phyloP scores from a whole-genome alignment of 2,113 vertebrate species.

The Copsychus sechellarum region DNA sequence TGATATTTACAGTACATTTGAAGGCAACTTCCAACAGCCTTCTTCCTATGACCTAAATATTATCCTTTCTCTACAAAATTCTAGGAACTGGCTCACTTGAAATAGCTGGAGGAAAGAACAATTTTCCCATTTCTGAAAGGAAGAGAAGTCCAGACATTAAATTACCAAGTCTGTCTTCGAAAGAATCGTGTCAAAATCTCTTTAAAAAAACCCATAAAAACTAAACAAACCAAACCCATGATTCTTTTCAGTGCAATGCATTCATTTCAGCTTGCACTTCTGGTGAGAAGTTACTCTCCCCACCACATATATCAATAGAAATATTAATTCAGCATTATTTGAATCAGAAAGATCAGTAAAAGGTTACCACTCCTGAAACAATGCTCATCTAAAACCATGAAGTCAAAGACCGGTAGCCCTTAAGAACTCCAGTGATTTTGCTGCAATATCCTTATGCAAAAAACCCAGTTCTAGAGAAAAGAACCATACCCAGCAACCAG shows the following conservation, averaged over 20 bases:
- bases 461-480: background rate
- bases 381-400: background rate
- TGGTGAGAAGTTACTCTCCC: background rate
- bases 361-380: background rate
- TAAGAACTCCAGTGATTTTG: background rate
- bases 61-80: slow-evolving; percentile 63
- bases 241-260: background rate
- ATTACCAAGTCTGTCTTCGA: background rate
- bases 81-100: slow-evolving; percentile 53
- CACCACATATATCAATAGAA: background rate
- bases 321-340: background rate
- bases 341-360: background rate
- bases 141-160: slow-evolving; percentile 19
- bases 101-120: slow-evolving; percentile 62
- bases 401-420: background rate
- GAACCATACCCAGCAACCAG: background rate
- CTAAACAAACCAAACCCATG: background rate
- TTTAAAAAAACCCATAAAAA: background rate
- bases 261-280: background rate
- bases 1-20: slow-evolving; percentile 58
- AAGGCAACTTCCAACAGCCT: slow-evolving; percentile 48
- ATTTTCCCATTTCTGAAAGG: background rate
- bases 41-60: slow-evolving; percentile 69
- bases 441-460: background rate
- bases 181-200: background rate